Percentiles rank a stretch among this genome's conserved stretches.
These are phyloP conservation scores for Belonocnema kinseyi DNA, from an alignment of 1,140 invertebrate species.

Conservation along the genomic window DNA sequence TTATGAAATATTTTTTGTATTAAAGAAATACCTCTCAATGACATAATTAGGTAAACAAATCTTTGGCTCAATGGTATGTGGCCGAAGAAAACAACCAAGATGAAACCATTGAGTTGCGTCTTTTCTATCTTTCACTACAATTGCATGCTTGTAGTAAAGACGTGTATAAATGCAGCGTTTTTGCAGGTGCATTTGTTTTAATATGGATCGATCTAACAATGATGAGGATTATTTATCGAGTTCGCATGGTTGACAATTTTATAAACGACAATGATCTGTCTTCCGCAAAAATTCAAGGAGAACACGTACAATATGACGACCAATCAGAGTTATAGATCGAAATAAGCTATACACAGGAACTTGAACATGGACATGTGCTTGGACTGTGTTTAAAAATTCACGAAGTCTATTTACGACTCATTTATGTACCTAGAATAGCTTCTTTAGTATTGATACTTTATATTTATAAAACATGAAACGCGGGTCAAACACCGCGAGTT, in stretches of 20 bases:
- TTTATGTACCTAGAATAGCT: slow-evolving; percentile 19
- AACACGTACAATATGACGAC: slow-evolving; percentile 52
- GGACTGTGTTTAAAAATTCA: slow-evolving; percentile 34
- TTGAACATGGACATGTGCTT: slow-evolving; percentile 7
- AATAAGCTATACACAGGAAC: slow-evolving; percentile 30
- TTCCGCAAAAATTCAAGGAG: slow-evolving; percentile 57
- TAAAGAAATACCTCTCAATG: no score
- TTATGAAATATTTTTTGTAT: no score
- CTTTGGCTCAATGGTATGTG: no score
- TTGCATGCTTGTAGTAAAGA: slow-evolving; percentile 42
- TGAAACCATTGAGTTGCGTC: no score
- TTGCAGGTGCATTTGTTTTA: slow-evolving; percentile 47
- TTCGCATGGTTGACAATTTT: slow-evolving; percentile 46
- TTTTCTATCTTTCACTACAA: not conserved
- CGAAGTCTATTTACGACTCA: slow-evolving; percentile 1
- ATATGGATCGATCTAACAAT: slow-evolving; percentile 50
- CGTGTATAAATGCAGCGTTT: slow-evolving; percentile 42
- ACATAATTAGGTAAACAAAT: no score
- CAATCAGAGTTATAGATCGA: slow-evolving; percentile 45
- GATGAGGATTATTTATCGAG: slow-evolving; percentile 48
- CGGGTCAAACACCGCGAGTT: slow-evolving; percentile 31
- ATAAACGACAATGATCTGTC: slow-evolving; percentile 57
- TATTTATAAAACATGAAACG: slow-evolving; percentile 28
- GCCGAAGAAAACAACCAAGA: no score
- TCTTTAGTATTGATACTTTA: slow-evolving; percentile 13